A percentile compares a stretch with the other conserved stretches of the same genome.
phyloP scores from a whole-genome alignment of 2,888 invertebrate species.

The Acanthoscelides obtectus region DNA sequence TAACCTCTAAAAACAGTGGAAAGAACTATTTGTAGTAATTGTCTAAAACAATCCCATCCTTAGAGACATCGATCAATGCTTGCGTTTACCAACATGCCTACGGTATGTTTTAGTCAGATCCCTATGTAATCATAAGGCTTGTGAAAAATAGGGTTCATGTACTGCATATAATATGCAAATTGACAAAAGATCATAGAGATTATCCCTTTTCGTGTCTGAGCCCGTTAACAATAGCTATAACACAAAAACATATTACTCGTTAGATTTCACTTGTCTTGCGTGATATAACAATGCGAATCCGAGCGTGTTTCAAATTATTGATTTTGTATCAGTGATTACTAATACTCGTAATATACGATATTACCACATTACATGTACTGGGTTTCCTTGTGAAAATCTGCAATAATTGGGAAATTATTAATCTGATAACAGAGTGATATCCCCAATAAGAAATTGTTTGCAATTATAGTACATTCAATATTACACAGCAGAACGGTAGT shows the following conservation, averaged over 20 bases:
- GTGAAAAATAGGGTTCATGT: neutral
- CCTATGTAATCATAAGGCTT: neutral
- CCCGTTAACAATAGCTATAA: neutral
- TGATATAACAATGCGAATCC: neutral
- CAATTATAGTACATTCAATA: too few species aligned
- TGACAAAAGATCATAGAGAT: neutral
- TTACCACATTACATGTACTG: neutral
- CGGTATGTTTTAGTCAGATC: neutral
- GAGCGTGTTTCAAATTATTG: neutral
- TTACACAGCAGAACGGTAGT: too few species aligned
- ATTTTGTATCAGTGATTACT: neutral
- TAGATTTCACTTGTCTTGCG: neutral
- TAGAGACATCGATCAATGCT: too few species aligned
- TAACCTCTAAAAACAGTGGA: too few species aligned
- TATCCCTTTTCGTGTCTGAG: neutral
- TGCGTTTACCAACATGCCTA: too few species aligned
- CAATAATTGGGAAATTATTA: too few species aligned
- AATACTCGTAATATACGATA: neutral
- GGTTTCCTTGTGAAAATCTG: too few species aligned
- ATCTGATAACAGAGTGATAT: too few species aligned
- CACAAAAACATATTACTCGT: neutral
- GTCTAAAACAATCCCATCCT: too few species aligned
- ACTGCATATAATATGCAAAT: neutral
- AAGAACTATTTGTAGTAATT: too few species aligned
- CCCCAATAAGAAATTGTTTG: too few species aligned